phyloP scores from a whole-genome alignment of 2,113 vertebrate species.

The Campylorhamphus procurvoides region DNA sequence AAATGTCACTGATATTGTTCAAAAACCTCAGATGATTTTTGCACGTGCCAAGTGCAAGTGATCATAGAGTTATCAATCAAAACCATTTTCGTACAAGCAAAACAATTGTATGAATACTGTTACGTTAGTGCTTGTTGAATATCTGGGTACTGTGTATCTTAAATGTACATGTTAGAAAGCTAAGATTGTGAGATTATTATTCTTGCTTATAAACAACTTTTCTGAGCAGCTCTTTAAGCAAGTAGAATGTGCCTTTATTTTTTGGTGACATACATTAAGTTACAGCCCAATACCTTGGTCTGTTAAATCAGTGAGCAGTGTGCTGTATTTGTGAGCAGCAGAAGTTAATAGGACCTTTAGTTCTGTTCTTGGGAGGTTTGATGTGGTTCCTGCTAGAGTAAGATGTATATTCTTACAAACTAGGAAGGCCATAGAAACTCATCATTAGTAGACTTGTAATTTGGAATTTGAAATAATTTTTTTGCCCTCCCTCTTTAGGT shows the following conservation, averaged over 20 bases:
- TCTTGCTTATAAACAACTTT: not conserved
- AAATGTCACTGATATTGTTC: not conserved
- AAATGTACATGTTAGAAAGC: not conserved
- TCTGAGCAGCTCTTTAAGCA: not conserved
- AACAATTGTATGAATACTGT: not conserved
- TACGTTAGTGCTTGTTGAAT: not conserved
- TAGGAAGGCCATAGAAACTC: not conserved
- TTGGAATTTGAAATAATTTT: not conserved
- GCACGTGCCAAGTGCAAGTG: not conserved
- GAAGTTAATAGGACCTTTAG: not conserved
- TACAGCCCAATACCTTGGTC: not conserved
- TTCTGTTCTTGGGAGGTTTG: not conserved
- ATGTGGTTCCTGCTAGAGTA: not conserved
- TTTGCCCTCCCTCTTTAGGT: conserved; percentile 75
- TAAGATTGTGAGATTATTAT: not conserved
- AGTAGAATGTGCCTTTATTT: not conserved
- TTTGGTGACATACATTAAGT: not conserved
- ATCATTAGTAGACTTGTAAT: not conserved
- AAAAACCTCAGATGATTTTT: not conserved
- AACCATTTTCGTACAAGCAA: not conserved
- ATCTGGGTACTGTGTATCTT: not conserved
- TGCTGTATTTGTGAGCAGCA: not conserved
- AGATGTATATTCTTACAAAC: not conserved
- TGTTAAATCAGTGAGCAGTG: not conserved
- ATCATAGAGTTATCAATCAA: not conserved